A percentile compares a stretch with the other conserved stretches of the same genome.
These are phyloP conservation scores for Pyrgus malvae DNA, from an alignment of 2,888 invertebrate genomes.

Conservation along the genomic window DNA sequence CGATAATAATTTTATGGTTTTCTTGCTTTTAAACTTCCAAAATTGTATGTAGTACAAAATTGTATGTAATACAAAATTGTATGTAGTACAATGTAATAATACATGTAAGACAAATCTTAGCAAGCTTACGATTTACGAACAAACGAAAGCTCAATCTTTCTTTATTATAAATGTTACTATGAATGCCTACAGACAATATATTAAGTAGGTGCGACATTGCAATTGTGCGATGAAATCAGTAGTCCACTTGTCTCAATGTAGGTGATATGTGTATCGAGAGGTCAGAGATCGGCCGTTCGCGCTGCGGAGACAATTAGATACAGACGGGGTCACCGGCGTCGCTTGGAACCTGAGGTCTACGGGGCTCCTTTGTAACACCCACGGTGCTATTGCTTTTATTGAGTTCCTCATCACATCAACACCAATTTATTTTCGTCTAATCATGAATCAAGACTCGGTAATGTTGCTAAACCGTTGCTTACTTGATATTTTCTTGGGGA, in stretches of 20 bases:
- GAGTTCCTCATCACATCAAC: constrained; percentile 3
- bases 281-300: constrained; percentile 77
- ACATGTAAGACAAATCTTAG: no score
- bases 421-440: not conserved
- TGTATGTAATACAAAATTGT: no score
- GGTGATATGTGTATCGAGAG: constrained; percentile 68
- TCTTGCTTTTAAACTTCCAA: no score
- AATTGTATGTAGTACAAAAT: no score
- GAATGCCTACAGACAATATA: not conserved
- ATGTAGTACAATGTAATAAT: no score
- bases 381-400: constrained; percentile 39
- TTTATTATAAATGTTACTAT: no score
- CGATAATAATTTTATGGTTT: no score
- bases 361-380: constrained; percentile 59
- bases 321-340: constrained; percentile 64
- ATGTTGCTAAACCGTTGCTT: not conserved
- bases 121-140: no score
- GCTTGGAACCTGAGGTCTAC: constrained; percentile 58
- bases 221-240: constrained; percentile 42
- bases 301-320: constrained; percentile 64
- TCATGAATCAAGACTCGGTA: constrained; percentile 5
- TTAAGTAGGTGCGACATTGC: constrained; percentile 16
- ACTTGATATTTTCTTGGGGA: not conserved
- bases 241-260: constrained; percentile 40
- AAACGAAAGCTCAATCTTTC: no score